These are phyloP conservation scores for Nudaria mundana DNA, from an alignment of 2,888 invertebrate genomes.

Conservation along the genomic window DNA sequence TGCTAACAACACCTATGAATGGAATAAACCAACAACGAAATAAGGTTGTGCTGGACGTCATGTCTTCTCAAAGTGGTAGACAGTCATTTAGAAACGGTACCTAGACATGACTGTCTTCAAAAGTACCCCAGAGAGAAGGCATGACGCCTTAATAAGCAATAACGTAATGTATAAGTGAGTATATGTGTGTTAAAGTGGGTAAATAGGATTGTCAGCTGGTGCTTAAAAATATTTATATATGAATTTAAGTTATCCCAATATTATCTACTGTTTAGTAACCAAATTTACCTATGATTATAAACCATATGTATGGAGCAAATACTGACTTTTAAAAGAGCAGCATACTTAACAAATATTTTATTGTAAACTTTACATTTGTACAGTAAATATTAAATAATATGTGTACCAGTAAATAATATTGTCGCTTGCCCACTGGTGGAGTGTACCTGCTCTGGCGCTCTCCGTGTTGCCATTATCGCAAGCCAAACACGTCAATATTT, in stretches of 20 bases:
- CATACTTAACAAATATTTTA: slow-evolving; percentile 79
- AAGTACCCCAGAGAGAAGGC: no score
- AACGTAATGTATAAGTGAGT: no score
- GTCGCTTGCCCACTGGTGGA: slow-evolving; percentile 62
- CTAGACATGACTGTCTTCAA: no score
- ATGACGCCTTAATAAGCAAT: no score
- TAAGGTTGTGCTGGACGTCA: no score
- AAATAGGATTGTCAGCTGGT: slow-evolving; percentile 9
- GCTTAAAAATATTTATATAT: slow-evolving; percentile 30
- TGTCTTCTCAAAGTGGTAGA: no score
- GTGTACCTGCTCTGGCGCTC: slow-evolving; percentile 70
- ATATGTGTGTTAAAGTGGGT: no score
- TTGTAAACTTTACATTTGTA: slow-evolving; percentile 77
- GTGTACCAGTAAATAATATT: slow-evolving; percentile 73
- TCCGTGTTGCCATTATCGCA: slow-evolving; percentile 80
- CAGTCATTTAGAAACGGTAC: no score
- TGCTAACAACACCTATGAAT: no score
- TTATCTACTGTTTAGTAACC: slow-evolving; percentile 58
- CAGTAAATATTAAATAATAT: slow-evolving; percentile 79
- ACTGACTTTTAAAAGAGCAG: slow-evolving; percentile 75
- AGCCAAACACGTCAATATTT: slow-evolving; percentile 82
- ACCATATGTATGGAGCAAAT: slow-evolving; percentile 68
- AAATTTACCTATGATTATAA: slow-evolving; percentile 77
- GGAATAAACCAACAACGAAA: no score
- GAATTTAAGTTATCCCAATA: slow-evolving; percentile 41